Conservation (phyloP, 2,113 vertebrate species). For the Sisor rabdophorus region DNA sequence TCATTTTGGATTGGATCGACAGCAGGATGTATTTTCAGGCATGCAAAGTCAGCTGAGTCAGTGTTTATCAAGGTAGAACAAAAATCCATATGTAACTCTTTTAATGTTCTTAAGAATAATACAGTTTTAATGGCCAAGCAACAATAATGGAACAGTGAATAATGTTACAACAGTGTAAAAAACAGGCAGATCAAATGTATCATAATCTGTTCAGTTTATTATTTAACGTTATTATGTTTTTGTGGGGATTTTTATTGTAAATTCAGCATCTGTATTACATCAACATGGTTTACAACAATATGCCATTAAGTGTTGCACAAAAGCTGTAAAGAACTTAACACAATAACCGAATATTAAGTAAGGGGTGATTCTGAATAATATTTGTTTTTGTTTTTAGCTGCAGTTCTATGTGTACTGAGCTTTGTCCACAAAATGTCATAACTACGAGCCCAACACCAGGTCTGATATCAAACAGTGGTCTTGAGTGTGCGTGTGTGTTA, state of each 20-base stretch:
- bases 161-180: neutral
- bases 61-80: neutral
- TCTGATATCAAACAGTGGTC: neutral
- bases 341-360: too few relatives aligned
- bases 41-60: neutral
- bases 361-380: neutral
- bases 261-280: too few relatives aligned
- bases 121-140: neutral
- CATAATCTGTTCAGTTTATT: too few relatives aligned
- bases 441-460: neutral
- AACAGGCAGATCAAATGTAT: too few relatives aligned
- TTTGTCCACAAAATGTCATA: neutral
- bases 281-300: too few relatives aligned
- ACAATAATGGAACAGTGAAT: neutral
- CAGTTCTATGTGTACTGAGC: neutral
- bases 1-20: neutral
- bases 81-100: neutral
- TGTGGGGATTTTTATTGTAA: too few relatives aligned
- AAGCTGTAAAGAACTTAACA: too few relatives aligned
- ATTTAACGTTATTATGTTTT: too few relatives aligned
- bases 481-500: neutral
- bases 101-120: neutral
- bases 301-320: too few relatives aligned
- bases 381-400: constrained; percentile 15
- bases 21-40: neutral